Evolutionary conservation across 2,888 invertebrate genomes (phyloP), one percentile per base, ranked within the genome.

Genomic region (Danaus chrysippus): DNA sequence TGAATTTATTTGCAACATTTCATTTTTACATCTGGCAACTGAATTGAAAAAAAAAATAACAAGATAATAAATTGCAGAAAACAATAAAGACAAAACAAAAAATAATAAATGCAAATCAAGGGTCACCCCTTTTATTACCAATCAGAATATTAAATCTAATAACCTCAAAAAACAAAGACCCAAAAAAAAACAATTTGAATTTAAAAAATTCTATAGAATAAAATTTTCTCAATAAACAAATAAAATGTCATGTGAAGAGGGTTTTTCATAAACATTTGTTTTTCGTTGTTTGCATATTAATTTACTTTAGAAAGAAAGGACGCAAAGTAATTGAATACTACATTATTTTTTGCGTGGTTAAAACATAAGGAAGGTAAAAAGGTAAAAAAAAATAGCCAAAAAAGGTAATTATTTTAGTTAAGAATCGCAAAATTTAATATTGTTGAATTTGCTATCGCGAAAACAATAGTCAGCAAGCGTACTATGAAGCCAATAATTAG

Each of bases 41-140:
- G n/a, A 3, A 3, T 34, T 34, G 2, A 34, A 34, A 34, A 34
- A 34, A 34, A 34, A 34, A 34, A 34, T 5, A 23, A 23, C 2
- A 23, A 6, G 6, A 34, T 34, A 43, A n/a, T n/a, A 43, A 12
- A n/a, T 43, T 5, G n/a, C 43, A 43, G 17, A 10, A 9, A 49
- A 49, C 11, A 49, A 49, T 17, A 46, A 15, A 46, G 17, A 17
- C 49, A 17, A 17, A 49, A 49, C 49, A 49, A 17, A 49, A 17
- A 17, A 49, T 49, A 17, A 49, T 17, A 10, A 17, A 65, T 65
- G 60, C 56, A 63, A 62, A 65, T 59, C 42, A 60, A 61, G 23
- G 13, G 13, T 42, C 44, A 56, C 53, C 56, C 56, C 56, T 53
- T 57, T 56, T 41, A 54, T 58, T 54, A 44, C 42, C 46, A 63